These are phyloP conservation scores for Drosophila mimica DNA, from an alignment of 2,888 invertebrate species.

Conservation along the genomic window DNA sequence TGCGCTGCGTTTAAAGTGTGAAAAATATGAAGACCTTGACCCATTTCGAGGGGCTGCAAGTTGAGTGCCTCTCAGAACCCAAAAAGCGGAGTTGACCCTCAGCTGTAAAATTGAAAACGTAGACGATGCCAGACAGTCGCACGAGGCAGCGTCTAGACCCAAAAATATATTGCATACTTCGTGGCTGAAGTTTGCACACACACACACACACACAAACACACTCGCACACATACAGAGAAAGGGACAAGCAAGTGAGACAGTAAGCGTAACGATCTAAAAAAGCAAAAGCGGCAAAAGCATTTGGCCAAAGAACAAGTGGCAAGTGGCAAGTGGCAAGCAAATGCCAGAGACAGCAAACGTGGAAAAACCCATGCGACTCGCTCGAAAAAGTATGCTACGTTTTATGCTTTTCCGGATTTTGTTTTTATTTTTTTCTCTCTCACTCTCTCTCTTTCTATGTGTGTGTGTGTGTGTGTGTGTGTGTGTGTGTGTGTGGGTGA, in stretches of 20 bases:
- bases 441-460: slow-evolving; percentile 9
- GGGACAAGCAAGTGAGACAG: slow-evolving; percentile 24
- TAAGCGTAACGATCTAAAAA: slow-evolving; percentile 42
- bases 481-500: slow-evolving; percentile 60
- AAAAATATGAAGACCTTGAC: slow-evolving; percentile 72
- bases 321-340: slow-evolving; percentile 58
- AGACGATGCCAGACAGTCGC: slow-evolving; percentile 58
- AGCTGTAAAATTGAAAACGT: slow-evolving; percentile 57
- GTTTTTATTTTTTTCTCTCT: slow-evolving; percentile 37
- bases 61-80: slow-evolving; percentile 30
- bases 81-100: slow-evolving; percentile 50
- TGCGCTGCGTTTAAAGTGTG: slow-evolving; percentile 62
- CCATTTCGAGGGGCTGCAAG: slow-evolving; percentile 45
- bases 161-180: slow-evolving; percentile 79
- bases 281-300: slow-evolving; percentile 62
- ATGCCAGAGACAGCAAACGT: slow-evolving; percentile 59
- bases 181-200: slow-evolving; percentile 66
- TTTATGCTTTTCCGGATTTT: slow-evolving; percentile 42
- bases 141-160: slow-evolving; percentile 66
- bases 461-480: slow-evolving; percentile 49
- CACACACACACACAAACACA: slow-evolving; percentile 16
- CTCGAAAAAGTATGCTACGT: slow-evolving; percentile 74
- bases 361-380: slow-evolving; percentile 71
- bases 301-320: slow-evolving; percentile 66
- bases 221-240: not conserved